A percentile compares a stretch with the other conserved stretches of the same genome.
Evolutionary conservation across 2,888 invertebrate genomes (phyloP).

Genomic region (Melieria crassipennis): DNA sequence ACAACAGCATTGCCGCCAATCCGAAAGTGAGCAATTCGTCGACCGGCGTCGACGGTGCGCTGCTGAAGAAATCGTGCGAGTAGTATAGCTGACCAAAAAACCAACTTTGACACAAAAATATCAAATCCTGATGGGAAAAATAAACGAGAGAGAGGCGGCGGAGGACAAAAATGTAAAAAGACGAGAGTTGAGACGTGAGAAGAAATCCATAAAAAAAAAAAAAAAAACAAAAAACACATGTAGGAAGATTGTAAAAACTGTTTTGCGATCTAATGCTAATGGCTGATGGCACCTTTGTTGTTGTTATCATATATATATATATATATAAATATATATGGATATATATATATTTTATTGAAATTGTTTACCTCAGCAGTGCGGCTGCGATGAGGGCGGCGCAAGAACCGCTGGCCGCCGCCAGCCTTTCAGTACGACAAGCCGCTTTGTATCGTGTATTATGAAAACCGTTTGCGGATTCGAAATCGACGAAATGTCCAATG

Average conservation of each 20-base stretch:
- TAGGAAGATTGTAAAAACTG: no score
- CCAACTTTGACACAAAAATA: slow-evolving; percentile 5
- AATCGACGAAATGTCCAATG: neutral
- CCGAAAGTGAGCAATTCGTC: neutral
- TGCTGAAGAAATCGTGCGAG: slow-evolving; percentile 7
- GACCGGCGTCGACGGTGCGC: neutral
- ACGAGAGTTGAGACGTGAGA: no score
- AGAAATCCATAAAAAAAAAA: no score
- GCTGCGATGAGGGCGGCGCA: no score
- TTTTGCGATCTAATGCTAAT: neutral
- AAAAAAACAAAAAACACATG: no score
- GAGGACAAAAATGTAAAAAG: no score
- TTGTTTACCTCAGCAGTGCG: no score
- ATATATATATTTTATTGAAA: neutral
- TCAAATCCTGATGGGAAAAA: slow-evolving; percentile 3
- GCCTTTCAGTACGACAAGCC: neutral
- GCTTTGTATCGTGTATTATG: slow-evolving; percentile 1
- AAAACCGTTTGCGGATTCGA: neutral
- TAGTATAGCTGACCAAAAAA: slow-evolving; percentile 1
- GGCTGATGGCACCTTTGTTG: neutral
- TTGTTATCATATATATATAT: neutral
- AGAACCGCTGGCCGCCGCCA: neutral
- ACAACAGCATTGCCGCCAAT: slow-evolving; percentile 5
- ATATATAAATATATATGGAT: neutral
- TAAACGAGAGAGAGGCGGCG: slow-evolving; percentile 8